phyloP scores from a whole-genome alignment of 2,113 vertebrate genomes.

The Cheilinus undulatus region DNA sequence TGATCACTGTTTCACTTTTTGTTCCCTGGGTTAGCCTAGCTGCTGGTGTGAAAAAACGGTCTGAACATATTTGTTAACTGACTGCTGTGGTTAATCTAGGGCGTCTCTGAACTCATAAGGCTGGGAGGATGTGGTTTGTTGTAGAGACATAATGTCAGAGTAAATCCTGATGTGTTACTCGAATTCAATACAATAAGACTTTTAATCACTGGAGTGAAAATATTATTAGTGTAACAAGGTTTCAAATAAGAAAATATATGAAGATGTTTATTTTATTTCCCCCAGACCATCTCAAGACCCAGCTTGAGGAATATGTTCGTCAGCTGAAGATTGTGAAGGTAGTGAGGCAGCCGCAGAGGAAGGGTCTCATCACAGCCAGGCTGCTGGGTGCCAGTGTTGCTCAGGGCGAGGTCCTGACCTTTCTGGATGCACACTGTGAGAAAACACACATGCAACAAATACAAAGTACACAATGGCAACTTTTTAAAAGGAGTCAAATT shows the following conservation, averaged over 20 bases:
- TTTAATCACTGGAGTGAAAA: background rate
- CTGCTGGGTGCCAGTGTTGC: constrained; percentile 92
- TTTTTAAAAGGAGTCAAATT: no score
- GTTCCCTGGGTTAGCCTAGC: background rate
- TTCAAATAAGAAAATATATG: background rate
- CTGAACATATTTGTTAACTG: background rate
- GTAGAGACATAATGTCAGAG: background rate
- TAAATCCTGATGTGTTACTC: background rate
- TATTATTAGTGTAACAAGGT: background rate
- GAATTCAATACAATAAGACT: no score
- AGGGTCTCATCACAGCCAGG: constrained; percentile 94
- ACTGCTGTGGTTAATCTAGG: background rate
- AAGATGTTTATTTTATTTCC: background rate
- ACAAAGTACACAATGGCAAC: background rate
- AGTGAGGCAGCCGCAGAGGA: constrained; percentile 90
- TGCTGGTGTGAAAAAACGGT: background rate
- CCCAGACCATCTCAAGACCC: constrained; percentile 88
- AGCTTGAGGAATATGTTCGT: constrained; percentile 87
- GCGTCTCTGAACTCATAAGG: background rate
- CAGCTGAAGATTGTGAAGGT: constrained; percentile 91
- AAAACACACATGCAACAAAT: constrained; percentile 21
- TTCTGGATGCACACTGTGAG: constrained; percentile 97
- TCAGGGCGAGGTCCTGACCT: constrained; percentile 92
- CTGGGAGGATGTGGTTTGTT: background rate
- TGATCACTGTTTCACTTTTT: background rate